Conservation (phyloP, 2,888 invertebrate genomes). For the Cosmorhoe ocellata region DNA sequence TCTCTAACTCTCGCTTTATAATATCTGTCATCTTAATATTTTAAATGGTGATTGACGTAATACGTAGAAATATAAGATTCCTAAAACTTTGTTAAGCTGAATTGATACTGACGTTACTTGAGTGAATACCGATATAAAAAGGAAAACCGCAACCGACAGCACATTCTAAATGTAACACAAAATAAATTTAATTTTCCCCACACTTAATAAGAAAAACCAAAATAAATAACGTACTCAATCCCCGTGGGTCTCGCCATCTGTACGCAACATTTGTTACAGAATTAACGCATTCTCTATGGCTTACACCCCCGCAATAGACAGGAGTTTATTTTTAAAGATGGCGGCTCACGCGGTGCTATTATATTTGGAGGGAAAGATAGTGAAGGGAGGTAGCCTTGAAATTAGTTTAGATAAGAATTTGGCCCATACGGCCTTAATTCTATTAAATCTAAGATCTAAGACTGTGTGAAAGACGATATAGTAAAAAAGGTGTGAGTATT, state of each 20-base stretch:
- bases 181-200: not conserved
- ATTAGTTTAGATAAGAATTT: no score
- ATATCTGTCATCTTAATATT: no score
- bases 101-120: no score
- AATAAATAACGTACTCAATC: slow-evolving; percentile 41
- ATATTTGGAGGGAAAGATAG: slow-evolving; percentile 48
- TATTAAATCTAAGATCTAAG: no score
- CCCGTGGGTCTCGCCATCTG: slow-evolving; percentile 64
- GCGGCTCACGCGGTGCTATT: slow-evolving; percentile 46
- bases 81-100: no score
- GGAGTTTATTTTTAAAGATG: slow-evolving; percentile 51
- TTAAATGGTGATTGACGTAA: no score
- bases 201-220: not conserved
- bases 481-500: no score
- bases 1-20: no score
- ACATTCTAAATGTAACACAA: not conserved
- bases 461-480: no score
- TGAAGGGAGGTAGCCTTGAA: slow-evolving; percentile 8
- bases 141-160: not conserved
- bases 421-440: no score
- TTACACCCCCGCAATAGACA: slow-evolving; percentile 35
- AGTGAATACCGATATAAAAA: no score
- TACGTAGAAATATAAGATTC: no score
- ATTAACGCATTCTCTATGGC: slow-evolving; percentile 45
- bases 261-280: slow-evolving; percentile 50